Percentiles rank a stretch among this genome's conserved stretches.
Evolutionary conservation across 2,888 invertebrate species (phyloP).

Genomic region (Venusia cambrica): DNA sequence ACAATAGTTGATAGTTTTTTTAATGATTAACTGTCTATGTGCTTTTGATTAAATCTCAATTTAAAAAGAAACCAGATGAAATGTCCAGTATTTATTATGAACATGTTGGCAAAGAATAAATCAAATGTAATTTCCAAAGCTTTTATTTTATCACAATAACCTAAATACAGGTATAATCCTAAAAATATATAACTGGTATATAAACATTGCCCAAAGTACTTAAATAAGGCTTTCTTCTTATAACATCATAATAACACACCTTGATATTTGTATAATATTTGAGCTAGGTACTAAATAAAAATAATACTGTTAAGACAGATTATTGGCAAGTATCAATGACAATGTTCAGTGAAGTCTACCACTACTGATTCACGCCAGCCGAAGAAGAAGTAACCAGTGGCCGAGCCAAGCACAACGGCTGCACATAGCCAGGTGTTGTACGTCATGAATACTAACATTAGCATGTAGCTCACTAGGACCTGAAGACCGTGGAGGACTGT

Average conservation of each 20-base stretch:
- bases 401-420: constrained; percentile 93
- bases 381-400: constrained; percentile 95
- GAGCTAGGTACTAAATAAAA: constrained; percentile 56
- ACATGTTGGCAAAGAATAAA: constrained; percentile 8
- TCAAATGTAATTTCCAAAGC: constrained; percentile 42
- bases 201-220: constrained; percentile 61
- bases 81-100: background rate
- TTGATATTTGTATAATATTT: constrained; percentile 58
- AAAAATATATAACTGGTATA: constrained; percentile 68
- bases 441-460: constrained; percentile 98
- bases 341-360: constrained; percentile 97
- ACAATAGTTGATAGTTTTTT: too few species aligned
- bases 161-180: constrained; percentile 57
- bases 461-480: constrained; percentile 93
- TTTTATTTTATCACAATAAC: constrained; percentile 54
- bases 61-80: background rate
- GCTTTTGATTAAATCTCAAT: too few species aligned
- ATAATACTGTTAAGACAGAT: constrained; percentile 51
- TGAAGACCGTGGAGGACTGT: constrained; percentile 94
- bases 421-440: constrained; percentile 97
- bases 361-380: constrained; percentile 97
- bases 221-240: constrained; percentile 62
- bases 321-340: constrained; percentile 84
- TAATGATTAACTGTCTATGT: too few species aligned
- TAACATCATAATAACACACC: constrained; percentile 62